These are phyloP conservation scores for Aleiodes testaceus DNA, from an alignment of 2,888 invertebrate species.

Conservation along the genomic window DNA sequence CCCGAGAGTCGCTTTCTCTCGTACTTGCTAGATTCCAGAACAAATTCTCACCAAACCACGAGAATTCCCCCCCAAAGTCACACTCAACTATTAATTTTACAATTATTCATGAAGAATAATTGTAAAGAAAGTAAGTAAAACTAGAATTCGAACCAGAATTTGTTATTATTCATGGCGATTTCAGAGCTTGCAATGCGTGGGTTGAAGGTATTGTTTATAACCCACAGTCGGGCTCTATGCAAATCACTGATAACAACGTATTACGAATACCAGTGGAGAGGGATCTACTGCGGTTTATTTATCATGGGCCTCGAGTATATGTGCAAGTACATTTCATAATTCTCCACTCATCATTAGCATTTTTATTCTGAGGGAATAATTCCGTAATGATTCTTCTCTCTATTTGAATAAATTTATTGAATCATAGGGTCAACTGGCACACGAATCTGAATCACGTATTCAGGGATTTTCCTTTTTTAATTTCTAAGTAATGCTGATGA, in stretches of 20 bases:
- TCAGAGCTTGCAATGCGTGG: background rate
- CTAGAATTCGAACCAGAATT: no score
- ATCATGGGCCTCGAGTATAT: background rate
- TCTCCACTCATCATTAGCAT: background rate
- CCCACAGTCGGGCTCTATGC: conserved; percentile 52
- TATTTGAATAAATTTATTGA: no score
- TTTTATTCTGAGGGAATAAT: background rate
- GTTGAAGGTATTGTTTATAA: conserved; percentile 50
- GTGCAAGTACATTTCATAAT: no score
- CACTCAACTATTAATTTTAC: no score
- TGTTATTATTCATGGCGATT: conserved; percentile 26
- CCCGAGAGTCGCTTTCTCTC: background rate
- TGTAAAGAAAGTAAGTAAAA: no score
- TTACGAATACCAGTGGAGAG: conserved; percentile 31
- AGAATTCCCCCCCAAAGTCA: background rate
- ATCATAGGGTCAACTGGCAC: no score
- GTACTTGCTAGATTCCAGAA: conserved; percentile 9
- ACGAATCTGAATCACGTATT: no score
- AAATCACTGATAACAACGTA: conserved; percentile 55
- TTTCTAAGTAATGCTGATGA: no score
- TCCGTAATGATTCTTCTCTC: no score
- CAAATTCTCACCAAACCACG: background rate
- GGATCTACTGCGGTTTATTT: conserved; percentile 11
- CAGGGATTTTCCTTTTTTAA: no score
- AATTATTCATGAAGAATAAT: no score